These are phyloP conservation scores for Pygathrix nemaeus DNA, from an alignment of 2,113 vertebrate genomes.

Conservation along the genomic window DNA sequence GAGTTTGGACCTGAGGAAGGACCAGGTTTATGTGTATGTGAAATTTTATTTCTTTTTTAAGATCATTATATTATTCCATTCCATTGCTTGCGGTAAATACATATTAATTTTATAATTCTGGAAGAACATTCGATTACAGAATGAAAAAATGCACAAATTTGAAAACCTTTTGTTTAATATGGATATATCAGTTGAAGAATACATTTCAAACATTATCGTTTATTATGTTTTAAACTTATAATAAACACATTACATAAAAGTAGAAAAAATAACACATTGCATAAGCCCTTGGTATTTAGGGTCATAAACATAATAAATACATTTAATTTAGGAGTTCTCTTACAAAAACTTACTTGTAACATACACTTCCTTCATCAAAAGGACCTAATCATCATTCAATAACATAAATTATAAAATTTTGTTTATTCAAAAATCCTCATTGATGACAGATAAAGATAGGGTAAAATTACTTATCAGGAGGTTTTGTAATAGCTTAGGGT, in stretches of 20 bases:
- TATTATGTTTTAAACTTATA: background rate
- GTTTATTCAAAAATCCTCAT: slow-evolving; percentile 31
- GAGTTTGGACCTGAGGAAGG: background rate
- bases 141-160: slow-evolving; percentile 12
- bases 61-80: slow-evolving; percentile 17
- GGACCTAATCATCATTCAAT: background rate
- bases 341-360: slow-evolving; percentile 3
- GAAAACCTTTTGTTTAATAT: background rate
- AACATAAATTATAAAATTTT: slow-evolving; percentile 18
- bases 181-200: background rate
- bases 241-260: background rate
- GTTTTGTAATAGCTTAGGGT: slow-evolving; percentile 1
- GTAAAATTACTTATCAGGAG: slow-evolving; percentile 35
- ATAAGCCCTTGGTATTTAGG: background rate
- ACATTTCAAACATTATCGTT: background rate
- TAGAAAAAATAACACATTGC: background rate
- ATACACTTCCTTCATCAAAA: background rate
- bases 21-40: background rate
- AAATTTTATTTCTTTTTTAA: background rate
- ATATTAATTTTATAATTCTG: slow-evolving; percentile 18
- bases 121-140: background rate
- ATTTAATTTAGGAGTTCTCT: background rate
- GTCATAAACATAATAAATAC: background rate
- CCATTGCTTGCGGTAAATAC: background rate
- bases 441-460: background rate